phyloP scores from a whole-genome alignment of 2,888 invertebrate genomes.

The Phortica magna region DNA sequence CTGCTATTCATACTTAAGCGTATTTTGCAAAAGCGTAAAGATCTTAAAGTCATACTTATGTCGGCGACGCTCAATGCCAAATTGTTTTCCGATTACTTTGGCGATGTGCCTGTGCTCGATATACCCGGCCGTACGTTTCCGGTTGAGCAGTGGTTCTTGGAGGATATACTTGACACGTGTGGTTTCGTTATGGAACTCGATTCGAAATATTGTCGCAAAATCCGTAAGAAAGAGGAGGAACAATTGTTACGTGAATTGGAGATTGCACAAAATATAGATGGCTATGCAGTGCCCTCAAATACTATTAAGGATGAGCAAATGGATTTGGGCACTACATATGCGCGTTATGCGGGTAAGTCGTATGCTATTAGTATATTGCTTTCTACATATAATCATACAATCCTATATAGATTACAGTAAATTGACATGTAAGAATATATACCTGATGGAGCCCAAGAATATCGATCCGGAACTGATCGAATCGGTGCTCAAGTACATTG shows the following conservation, averaged over 20 bases:
- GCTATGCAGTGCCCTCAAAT: slow-evolving; percentile 81
- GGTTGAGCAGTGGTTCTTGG: slow-evolving; percentile 88
- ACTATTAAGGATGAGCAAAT: slow-evolving; percentile 86
- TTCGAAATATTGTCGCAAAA: slow-evolving; percentile 81
- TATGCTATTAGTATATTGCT: background rate
- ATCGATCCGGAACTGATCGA: slow-evolving; percentile 89
- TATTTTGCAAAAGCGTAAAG: slow-evolving; percentile 84
- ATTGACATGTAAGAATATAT: slow-evolving; percentile 85
- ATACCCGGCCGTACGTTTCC: slow-evolving; percentile 92
- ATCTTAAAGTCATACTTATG: slow-evolving; percentile 93
- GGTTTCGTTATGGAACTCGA: slow-evolving; percentile 82
- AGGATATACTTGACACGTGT: slow-evolving; percentile 86
- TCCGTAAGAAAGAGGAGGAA: slow-evolving; percentile 80
- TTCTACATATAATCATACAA: background rate
- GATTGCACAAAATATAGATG: slow-evolving; percentile 81
- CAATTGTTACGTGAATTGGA: slow-evolving; percentile 83
- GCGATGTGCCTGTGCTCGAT: slow-evolving; percentile 86
- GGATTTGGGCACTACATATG: slow-evolving; percentile 83
- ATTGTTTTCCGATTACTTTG: slow-evolving; percentile 91
- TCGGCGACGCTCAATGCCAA: slow-evolving; percentile 94
- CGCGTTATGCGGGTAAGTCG: slow-evolving; percentile 81
- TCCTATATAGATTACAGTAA: slow-evolving; percentile 79
- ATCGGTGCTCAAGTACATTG: slow-evolving; percentile 84
- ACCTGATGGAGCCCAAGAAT: slow-evolving; percentile 87
- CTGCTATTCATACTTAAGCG: slow-evolving; percentile 89